A percentile compares a stretch with the other conserved stretches of the same genome.
These are phyloP conservation scores for Leontocebus nigricollis DNA, from an alignment of 2,797 vertebrate species.

Conservation along the genomic window DNA sequence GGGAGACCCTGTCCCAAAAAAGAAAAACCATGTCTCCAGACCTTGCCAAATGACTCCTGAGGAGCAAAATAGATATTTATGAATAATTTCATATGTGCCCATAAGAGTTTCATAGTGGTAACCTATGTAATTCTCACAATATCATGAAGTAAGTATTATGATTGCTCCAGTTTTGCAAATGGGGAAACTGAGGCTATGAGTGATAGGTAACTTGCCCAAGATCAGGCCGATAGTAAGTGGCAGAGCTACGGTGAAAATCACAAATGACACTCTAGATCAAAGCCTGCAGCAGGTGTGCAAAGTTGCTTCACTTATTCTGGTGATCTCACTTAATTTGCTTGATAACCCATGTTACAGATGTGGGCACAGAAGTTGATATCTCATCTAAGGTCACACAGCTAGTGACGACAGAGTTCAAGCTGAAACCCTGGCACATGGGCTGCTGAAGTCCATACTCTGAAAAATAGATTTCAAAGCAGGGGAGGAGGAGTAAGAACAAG, in stretches of 20 bases:
- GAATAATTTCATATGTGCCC: neutral
- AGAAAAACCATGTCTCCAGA: neutral
- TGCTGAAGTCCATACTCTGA: neutral
- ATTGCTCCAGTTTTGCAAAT: neutral
- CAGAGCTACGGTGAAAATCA: neutral
- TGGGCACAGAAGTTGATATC: neutral
- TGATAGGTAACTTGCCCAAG: neutral
- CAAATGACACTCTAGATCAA: neutral
- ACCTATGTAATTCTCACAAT: neutral
- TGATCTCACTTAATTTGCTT: neutral
- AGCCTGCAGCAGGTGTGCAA: no score
- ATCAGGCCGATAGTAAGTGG: neutral
- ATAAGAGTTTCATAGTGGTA: neutral
- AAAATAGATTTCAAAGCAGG: neutral
- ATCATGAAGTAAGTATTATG: neutral
- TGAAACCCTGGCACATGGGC: neutral
- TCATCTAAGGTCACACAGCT: neutral
- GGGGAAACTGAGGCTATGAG: neutral
- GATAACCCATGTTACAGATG: neutral
- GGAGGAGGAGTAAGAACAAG: neutral
- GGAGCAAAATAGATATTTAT: neutral
- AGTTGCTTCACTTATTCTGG: neutral
- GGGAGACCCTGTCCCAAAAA: no score
- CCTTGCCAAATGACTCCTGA: neutral
- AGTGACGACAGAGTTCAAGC: neutral